phyloP scores from a whole-genome alignment of 2,888 invertebrate species.

The Notocelia uddmanniana region DNA sequence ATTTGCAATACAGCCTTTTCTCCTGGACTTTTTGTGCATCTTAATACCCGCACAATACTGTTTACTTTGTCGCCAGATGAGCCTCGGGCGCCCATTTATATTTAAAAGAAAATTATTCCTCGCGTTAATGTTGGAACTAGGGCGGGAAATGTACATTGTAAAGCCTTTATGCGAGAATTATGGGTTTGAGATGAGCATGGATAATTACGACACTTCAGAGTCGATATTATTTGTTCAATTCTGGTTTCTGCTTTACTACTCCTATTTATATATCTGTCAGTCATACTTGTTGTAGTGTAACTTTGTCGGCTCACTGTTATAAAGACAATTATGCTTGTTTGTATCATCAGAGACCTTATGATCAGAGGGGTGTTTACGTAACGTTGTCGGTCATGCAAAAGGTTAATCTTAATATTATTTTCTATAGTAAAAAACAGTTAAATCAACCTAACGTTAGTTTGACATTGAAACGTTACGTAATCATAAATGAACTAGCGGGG shows the following conservation, averaged over 20 bases:
- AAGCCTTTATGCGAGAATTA: constrained; percentile 21
- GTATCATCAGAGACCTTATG: too few relatives aligned
- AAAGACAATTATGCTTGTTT: too few relatives aligned
- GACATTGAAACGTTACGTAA: too few relatives aligned
- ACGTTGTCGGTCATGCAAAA: too few relatives aligned
- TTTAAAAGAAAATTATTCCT: constrained; percentile 41
- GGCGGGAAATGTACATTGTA: constrained; percentile 24
- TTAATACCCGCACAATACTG: constrained; percentile 68
- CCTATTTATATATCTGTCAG: neutral
- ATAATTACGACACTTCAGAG: constrained; percentile 10
- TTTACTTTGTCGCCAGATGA: constrained; percentile 44
- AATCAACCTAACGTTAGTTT: too few relatives aligned
- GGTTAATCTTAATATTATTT: too few relatives aligned
- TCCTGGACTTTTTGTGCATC: constrained; percentile 63
- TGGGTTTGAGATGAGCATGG: constrained; percentile 17
- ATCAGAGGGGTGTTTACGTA: too few relatives aligned
- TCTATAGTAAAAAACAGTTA: too few relatives aligned
- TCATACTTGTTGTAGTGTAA: neutral
- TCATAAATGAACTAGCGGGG: too few relatives aligned
- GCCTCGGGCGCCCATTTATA: constrained; percentile 36
- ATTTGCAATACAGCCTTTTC: constrained; percentile 68
- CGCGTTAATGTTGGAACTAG: constrained; percentile 32
- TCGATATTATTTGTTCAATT: constrained; percentile 1
- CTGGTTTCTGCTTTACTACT: neutral
- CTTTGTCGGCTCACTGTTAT: neutral